Base-by-base conservation (phyloP, 2,113 vertebrate genomes). In the Vanacampus margaritifer region DNA sequence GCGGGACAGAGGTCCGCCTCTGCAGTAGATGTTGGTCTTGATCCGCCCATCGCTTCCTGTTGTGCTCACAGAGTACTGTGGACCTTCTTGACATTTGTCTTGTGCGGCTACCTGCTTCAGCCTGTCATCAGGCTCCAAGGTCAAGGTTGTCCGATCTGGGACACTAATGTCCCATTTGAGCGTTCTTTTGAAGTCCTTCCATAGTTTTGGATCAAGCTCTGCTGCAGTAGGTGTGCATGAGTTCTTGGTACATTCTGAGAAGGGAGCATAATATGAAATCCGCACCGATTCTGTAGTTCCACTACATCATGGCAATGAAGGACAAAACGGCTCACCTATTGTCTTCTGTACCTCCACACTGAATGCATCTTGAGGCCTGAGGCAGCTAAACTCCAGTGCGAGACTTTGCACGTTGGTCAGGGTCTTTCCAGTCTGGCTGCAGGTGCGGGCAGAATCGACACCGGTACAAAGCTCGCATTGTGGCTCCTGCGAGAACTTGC, bases 1-100 rank as follows among this genome's bases (percentile, higher is more conserved):
- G 0, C 81, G 84, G 53, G 94, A 91, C 57, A 92, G 76, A 0
- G 92, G 81, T 54, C 94, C 93, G 0, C 89, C 92, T 71, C 83
- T 87, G 73, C 95, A 98, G 89, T 94, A 96, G 39, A 73, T 90
- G 19, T 88, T 92, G 0, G 91, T 91, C 68, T 59, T 86, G 41
- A 87, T 79, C 0, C 0, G 35, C 1, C 89, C 82, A 0, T 24
- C 43, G 1, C 57, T 80, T 0, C 89, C 75, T 1, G 1, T 80
- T 56, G 90, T 92, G 1, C 59, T 87, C 73, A 95, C 86, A 1
- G 70, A 79, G 83, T 93, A 93, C 28, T 79, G 83, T n/a, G 87
- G 35, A 0, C 74, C 88, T 4, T 94, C 91, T 0, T 79, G 68
- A 71, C 95, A 97, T 0, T 0, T 66, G 21, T 86, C 83, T 3